Conservation (phyloP, 2,797 vertebrate genomes). For the Capromys pilorides region DNA sequence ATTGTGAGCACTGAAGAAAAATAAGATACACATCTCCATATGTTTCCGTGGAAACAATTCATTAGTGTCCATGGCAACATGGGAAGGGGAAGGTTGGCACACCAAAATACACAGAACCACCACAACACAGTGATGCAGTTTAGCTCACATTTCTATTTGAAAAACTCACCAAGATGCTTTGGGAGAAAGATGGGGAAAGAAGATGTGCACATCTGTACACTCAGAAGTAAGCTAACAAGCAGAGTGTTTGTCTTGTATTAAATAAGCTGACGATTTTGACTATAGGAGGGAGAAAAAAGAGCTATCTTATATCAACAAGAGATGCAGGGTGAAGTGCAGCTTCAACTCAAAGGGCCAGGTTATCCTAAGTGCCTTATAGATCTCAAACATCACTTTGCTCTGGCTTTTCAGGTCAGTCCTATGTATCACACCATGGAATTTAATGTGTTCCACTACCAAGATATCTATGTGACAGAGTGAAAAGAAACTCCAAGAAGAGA, state of each 20-base stretch:
- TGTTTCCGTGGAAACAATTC: constrained; percentile 42
- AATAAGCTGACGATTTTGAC: constrained; percentile 53
- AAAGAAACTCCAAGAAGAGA: neutral
- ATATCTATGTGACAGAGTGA: neutral
- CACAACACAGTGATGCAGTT: constrained; percentile 47
- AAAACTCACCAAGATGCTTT: constrained; percentile 30
- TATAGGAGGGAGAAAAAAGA: neutral
- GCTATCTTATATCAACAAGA: constrained; percentile 70
- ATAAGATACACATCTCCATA: constrained; percentile 34
- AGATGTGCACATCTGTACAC: constrained; percentile 53
- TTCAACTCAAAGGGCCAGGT: constrained; percentile 66
- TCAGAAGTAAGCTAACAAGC: constrained; percentile 47
- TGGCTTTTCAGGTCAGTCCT: neutral
- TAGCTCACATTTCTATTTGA: neutral
- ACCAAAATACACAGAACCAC: constrained; percentile 30
- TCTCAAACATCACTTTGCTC: constrained; percentile 40
- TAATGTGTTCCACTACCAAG: neutral
- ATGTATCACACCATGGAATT: constrained; percentile 42
- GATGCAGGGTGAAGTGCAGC: constrained; percentile 61
- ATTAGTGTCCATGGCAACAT: constrained; percentile 37
- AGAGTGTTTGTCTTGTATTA: constrained; percentile 60
- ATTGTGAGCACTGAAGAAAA: neutral
- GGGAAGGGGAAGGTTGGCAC: constrained; percentile 62
- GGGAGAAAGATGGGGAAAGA: neutral
- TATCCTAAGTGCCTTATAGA: constrained; percentile 2